These are phyloP conservation scores for Pardalotus punctatus DNA, from an alignment of 2,113 vertebrate genomes.

Conservation along the genomic window DNA sequence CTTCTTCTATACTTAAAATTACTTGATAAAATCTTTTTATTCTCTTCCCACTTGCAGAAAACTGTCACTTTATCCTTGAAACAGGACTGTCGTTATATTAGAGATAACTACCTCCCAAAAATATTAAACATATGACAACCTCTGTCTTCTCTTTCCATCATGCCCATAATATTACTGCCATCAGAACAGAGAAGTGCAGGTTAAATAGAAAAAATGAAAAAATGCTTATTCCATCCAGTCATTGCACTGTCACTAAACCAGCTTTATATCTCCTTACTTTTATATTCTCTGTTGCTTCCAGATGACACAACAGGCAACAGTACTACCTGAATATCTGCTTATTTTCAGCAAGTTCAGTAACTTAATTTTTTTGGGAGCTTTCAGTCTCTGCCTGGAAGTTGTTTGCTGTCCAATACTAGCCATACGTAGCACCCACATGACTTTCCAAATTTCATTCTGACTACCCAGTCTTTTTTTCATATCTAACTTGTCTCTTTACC, in stretches of 20 bases:
- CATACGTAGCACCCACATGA: background rate
- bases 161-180: background rate
- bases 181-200: background rate
- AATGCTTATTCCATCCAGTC: background rate
- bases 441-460: background rate
- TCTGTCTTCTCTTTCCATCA: background rate
- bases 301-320: background rate
- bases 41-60: background rate
- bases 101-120: background rate
- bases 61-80: background rate
- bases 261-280: background rate
- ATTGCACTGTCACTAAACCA: background rate
- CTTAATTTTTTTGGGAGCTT: background rate
- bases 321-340: background rate
- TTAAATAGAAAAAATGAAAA: background rate
- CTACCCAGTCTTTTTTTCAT: background rate
- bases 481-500: background rate
- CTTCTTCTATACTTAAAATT: background rate
- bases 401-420: background rate
- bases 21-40: background rate
- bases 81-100: background rate
- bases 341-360: background rate
- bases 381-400: background rate
- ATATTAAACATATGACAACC: background rate
- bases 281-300: background rate